Evolutionary conservation across 2,888 invertebrate genomes (phyloP), one percentile per base, ranked within the genome.

Genomic region (Gerris lacustris): DNA sequence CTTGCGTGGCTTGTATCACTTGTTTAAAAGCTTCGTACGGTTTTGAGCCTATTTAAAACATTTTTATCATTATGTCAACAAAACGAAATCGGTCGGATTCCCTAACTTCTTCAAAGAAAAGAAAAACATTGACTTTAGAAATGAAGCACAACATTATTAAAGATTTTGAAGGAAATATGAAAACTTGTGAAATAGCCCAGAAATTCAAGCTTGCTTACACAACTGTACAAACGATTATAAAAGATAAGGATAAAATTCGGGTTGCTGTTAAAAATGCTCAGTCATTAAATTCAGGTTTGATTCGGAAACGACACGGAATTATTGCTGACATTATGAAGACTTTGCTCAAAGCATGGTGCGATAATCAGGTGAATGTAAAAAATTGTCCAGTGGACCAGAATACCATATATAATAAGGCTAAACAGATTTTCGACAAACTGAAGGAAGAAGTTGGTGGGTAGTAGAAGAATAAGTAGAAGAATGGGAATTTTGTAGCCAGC

Each of bases 401-500:
- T 55, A 55, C 55, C 15, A 55, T 55, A 55, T 55, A 15, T 55
- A 55, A 55, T 55, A 55, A 55, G 55, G 55, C 55, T 55, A 55
- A 55, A 55, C 55, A 55, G 55, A 55, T 55, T 55, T 55, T 55
- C 15, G 55, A 55, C 55, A 55, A 15, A 55, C 55, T 55, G 55
- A 55, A 55, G 55, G 55, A 55, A 55, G 55, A 55, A 9, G 55
- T 55, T 55, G 55, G 55, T 55, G 45, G 45, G n/a, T n/a, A n/a
- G n/a, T n/a, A n/a, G n/a, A n/a, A n/a, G n/a, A n/a, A n/a, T n/a
- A 47, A 68, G 17, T 7, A 68, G 15, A 63, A 11, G 7, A 47
- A 64, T 43, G 64, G 66, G 47, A 31, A 31, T 15, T 72, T 71
- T 45, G 4, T 18, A 45, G 74, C 71, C 63, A 72, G 73, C 62